Percentiles rank a stretch among this genome's conserved stretches.
Conservation (phyloP, 2,797 vertebrate genomes). For the Florisuga fusca region DNA sequence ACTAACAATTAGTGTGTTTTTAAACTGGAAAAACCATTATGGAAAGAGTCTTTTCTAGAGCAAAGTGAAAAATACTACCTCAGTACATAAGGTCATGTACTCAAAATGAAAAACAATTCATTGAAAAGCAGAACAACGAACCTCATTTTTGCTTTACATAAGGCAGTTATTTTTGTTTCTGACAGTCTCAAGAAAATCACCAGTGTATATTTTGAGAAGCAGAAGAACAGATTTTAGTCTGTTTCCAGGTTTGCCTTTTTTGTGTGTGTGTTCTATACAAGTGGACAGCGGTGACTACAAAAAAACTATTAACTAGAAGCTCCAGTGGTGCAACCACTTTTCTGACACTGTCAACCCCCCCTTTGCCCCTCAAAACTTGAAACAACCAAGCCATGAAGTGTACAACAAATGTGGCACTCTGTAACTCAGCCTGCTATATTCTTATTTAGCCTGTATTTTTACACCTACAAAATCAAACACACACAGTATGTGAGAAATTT, state of each 20-base stretch:
- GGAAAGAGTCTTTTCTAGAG: conserved; percentile 18
- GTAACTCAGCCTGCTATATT: conserved; percentile 35
- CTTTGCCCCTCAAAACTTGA: background rate
- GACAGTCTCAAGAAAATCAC: background rate
- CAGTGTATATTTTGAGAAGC: background rate
- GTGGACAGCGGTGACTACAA: background rate
- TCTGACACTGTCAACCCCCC: background rate
- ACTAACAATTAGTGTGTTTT: background rate
- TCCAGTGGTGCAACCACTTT: background rate
- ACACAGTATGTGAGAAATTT: conserved; percentile 84
- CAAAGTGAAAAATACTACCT: conserved; percentile 39
- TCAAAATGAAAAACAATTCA: conserved; percentile 1
- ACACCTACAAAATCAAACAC: conserved; percentile 81
- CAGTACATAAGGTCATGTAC: background rate
- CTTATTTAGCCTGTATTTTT: conserved; percentile 44
- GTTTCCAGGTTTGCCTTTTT: background rate
- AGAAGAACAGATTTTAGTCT: background rate
- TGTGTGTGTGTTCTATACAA: background rate
- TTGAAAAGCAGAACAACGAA: conserved; percentile 14
- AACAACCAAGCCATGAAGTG: background rate
- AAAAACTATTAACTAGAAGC: background rate
- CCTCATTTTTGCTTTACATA: background rate
- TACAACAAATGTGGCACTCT: conserved; percentile 2
- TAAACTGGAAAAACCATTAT: background rate
- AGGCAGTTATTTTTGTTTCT: background rate